Evolutionary conservation across 2,113 vertebrate genomes (phyloP), one percentile per base, ranked within the genome.

Genomic region (Albula goreensis): DNA sequence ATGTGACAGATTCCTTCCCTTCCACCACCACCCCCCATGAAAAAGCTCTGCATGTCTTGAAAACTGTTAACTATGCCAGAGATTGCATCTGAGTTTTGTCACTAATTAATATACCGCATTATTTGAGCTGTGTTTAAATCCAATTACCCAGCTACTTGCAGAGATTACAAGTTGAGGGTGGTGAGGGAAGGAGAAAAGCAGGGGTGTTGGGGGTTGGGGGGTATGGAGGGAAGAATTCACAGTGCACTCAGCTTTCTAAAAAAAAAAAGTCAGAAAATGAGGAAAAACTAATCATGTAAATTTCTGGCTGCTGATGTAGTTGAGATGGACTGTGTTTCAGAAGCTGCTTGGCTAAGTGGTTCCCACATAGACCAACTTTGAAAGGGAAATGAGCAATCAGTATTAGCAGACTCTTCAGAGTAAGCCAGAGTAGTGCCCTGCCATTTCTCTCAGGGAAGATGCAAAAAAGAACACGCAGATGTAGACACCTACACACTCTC

Each of bases 61-160:
- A 86, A 86, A 78, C 88, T 88, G 90, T 91, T 93, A 83, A 78
- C 87, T 78, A 31, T 81, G 86, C 87, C 57, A 74, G 78, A 90
- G 91, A 91, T 92, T 91, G 91, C 90, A 91, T 92, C 89, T 48
- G 80, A 85, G 87, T 92, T 91, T 90, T 83, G 90, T 90, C 87
- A 83, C 90, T 94, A 94, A 94, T 95, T 94, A 93, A 92, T 92
- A 93, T 88, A 90, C 85, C 87, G 87, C 49, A 63, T 85, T 82
- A 84, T 94, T 92, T 93, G 89, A 95, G 91, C 92, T 91, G 92
- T 92, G 90, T 92, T 92, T 88, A 94, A 94, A 93, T 94, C 92
- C 93, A 95, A 93, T 95, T 94, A 94, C 90, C 91, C 89, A 83
- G 89, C 81, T 80, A 88, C 89, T 87, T 91, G 88, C 89, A 90